Conservation (phyloP, 1,140 invertebrate species). For the Melanaphis sacchari region DNA sequence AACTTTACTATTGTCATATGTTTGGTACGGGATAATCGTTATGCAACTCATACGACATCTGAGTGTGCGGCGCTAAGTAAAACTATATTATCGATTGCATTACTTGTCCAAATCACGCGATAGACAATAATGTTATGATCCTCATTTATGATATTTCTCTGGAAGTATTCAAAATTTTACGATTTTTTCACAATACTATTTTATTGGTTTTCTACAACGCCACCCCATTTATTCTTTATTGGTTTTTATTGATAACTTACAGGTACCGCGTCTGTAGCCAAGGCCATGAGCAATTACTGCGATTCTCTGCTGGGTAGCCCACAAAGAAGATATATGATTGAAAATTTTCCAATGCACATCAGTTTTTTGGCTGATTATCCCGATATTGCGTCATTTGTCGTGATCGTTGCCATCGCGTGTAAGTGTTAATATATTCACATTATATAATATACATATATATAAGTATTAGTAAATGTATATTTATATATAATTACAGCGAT, state of each 20-base stretch:
- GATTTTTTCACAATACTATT: background rate
- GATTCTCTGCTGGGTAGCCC: conserved; percentile 71
- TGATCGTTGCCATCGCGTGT: conserved; percentile 70
- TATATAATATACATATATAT: too few species aligned
- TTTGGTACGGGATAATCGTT: background rate
- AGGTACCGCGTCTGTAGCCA: conserved; percentile 76
- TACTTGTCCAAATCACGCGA: too few species aligned
- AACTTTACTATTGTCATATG: background rate
- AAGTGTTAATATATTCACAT: conserved; percentile 59
- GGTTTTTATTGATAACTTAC: background rate
- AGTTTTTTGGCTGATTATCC: conserved; percentile 71
- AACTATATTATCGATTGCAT: background rate
- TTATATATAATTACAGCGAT: background rate
- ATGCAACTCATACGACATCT: background rate
- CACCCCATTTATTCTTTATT: background rate
- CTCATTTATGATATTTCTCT: background rate
- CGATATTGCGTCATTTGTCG: conserved; percentile 72
- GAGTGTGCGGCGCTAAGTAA: too few species aligned
- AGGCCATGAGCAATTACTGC: conserved; percentile 77
- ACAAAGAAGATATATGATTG: conserved; percentile 70
- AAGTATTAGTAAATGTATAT: background rate
- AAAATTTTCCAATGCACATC: conserved; percentile 69
- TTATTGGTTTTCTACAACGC: background rate
- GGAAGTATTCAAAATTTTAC: background rate
- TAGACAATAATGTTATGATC: background rate